Evolutionary conservation across 1,140 invertebrate genomes (phyloP).

Genomic region (Drosophila mayri): DNA sequence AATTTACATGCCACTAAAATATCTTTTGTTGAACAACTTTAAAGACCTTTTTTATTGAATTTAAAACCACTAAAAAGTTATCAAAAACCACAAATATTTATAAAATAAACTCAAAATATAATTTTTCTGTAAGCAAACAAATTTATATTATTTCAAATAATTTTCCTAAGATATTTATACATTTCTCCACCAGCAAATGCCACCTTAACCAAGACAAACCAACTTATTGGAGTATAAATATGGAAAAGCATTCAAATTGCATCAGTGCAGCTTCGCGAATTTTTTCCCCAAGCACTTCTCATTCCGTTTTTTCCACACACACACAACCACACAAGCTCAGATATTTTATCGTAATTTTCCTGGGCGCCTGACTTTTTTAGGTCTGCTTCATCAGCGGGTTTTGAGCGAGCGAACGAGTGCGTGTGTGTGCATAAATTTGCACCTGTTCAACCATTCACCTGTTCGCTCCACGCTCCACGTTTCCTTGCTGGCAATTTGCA

Average conservation of each 20-base stretch:
- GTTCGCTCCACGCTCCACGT: slow-evolving; percentile 12
- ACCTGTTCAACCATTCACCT: slow-evolving; percentile 38
- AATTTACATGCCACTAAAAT: no score
- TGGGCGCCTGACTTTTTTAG: slow-evolving; percentile 39
- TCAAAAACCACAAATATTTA: no score
- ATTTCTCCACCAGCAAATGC: neutral
- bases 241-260: slow-evolving; percentile 66
- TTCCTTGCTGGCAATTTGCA: slow-evolving; percentile 40
- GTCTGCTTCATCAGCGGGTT: slow-evolving; percentile 45
- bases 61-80: no score
- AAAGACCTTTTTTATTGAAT: no score
- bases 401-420: slow-evolving; percentile 24
- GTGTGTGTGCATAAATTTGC: slow-evolving; percentile 62
- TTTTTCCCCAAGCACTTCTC: slow-evolving; percentile 4
- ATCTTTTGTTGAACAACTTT: no score
- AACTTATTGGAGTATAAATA: slow-evolving; percentile 22
- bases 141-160: neutral
- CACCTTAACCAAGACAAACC: neutral
- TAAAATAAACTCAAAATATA: no score
- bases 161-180: neutral
- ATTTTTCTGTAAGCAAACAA: no score
- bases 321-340: slow-evolving; percentile 15
- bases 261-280: slow-evolving; percentile 58
- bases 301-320: slow-evolving; percentile 9
- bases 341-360: slow-evolving; percentile 71